Base-by-base conservation (phyloP, 2,888 invertebrate genomes). In the Pilophorus perplexus region DNA sequence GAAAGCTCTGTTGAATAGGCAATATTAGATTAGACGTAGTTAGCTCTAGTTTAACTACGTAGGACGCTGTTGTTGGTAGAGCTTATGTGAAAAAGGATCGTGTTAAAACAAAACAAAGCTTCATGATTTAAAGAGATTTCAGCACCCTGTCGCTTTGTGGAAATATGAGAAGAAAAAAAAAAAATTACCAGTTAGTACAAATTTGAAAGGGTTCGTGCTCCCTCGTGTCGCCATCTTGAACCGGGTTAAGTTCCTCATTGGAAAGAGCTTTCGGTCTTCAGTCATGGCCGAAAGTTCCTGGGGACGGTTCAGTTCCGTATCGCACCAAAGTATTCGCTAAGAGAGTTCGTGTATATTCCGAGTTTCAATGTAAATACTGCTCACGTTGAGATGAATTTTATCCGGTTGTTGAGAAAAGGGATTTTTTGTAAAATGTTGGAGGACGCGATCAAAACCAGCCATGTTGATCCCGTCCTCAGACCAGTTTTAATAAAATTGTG, bases 361-460 rank as follows among this genome's bases (percentile, higher is more conserved):
- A 23, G 25, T 23, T 20, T 46, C 25, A 25, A 22, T 46, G 46
- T 46, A 46, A 5, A 46, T 46, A 46, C 10, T 14, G 46, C 46
- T 46, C 46, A 46, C n/a, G n/a, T 46, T 22, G 25, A 46, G 22
- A 46, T 22, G 22, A 46, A 25, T 23, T 46, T 46, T 22, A n/a
- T n/a, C n/a, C n/a, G n/a, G n/a, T n/a, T n/a, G n/a, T n/a, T n/a
- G n/a, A n/a, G n/a, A n/a, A n/a, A n/a, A n/a, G n/a, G n/a, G n/a
- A n/a, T n/a, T 14, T 52, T 52, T 52, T 52, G 52, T 52, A 52
- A 52, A 28, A 14, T 12, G 12, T 18, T 18, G 23, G 22, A 10
- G 40, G 42, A 40, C 14, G 27, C 42, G 42, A 40, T 59, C 59
- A 59, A 38, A 59, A n/a, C 27, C 59, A 59, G 59, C 59, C 59